Percentiles rank a stretch among this genome's conserved stretches.
Conservation (phyloP, 2,888 invertebrate species). For the Aquatica leii region DNA sequence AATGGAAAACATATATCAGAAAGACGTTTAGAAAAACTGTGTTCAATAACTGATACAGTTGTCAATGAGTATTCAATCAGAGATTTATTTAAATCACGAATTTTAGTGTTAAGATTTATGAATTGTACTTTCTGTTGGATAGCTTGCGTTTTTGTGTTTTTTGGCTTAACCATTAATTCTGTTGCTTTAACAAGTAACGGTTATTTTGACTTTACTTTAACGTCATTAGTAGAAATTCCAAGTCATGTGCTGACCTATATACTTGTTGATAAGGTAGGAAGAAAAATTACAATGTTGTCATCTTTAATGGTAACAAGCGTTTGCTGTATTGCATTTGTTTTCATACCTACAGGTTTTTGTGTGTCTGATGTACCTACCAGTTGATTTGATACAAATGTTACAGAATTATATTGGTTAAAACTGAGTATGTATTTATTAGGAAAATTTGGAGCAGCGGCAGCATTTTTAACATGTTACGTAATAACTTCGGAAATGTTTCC, state of each 20-base stretch:
- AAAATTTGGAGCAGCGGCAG: conserved; percentile 72
- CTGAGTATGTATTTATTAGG: conserved; percentile 67
- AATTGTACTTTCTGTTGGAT: conserved; percentile 84
- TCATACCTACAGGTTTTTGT: conserved; percentile 63
- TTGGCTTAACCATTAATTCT: conserved; percentile 81
- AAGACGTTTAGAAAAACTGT: conserved; percentile 51
- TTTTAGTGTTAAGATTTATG: conserved; percentile 59
- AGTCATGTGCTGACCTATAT: conserved; percentile 72
- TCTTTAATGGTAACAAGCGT: conserved; percentile 70
- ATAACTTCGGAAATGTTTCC: conserved; percentile 76
- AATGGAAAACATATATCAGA: conserved; percentile 62
- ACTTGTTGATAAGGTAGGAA: conserved; percentile 70
- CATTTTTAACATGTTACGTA: conserved; percentile 72
- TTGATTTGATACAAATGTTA: conserved; percentile 49
- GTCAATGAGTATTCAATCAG: conserved; percentile 27
- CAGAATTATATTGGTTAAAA: conserved; percentile 63
- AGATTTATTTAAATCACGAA: conserved; percentile 63
- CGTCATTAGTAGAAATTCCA: conserved; percentile 75
- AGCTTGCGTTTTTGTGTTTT: conserved; percentile 80
- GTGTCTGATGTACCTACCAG: neutral
- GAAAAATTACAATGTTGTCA: conserved; percentile 69
- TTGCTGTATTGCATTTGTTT: conserved; percentile 68
- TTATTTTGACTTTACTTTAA: conserved; percentile 79
- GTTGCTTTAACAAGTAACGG: conserved; percentile 78
- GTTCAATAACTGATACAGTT: conserved; percentile 17